Percentiles rank a stretch among this genome's conserved stretches.
These are phyloP conservation scores for Actinostola sp. DNA, from an alignment of 92 coral and sea anemone species.

Conservation along the genomic window DNA sequence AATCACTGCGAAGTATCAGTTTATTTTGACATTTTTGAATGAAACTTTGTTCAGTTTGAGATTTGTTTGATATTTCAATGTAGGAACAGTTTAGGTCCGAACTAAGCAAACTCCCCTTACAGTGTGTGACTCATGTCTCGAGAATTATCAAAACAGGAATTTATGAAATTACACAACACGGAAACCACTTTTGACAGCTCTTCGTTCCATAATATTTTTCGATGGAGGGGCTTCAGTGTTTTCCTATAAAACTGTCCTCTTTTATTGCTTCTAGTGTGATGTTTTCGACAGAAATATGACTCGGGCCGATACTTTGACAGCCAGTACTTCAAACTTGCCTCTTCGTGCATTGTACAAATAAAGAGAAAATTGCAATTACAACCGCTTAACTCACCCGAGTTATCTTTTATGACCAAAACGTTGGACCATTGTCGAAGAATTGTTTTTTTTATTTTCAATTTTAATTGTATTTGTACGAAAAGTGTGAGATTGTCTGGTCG, in stretches of 20 bases:
- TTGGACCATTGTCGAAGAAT: neutral
- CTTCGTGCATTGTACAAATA: slow-evolving; percentile 5
- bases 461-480: neutral
- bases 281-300: neutral
- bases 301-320: neutral
- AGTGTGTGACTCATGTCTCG: slow-evolving; percentile 13
- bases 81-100: no score
- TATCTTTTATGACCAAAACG: neutral
- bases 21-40: no score
- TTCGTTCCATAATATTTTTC: slow-evolving; percentile 9
- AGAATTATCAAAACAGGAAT: slow-evolving; percentile 8
- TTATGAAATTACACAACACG: slow-evolving; percentile 4
- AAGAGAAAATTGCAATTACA: neutral
- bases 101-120: no score
- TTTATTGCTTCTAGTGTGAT: slow-evolving; percentile 3
- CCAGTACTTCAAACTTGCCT: slow-evolving; percentile 15
- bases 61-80: neutral
- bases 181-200: slow-evolving; percentile 5
- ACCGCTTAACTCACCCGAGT: neutral
- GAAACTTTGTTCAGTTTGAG: no score
- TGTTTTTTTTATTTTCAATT: neutral
- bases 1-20: no score
- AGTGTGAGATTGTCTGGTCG: neutral
- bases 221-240: slow-evolving; percentile 24
- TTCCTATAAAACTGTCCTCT: neutral